Evolutionary conservation across 2,113 vertebrate genomes (phyloP), one percentile per base, ranked within the genome.

Genomic region (Synchiropus splendidus): DNA sequence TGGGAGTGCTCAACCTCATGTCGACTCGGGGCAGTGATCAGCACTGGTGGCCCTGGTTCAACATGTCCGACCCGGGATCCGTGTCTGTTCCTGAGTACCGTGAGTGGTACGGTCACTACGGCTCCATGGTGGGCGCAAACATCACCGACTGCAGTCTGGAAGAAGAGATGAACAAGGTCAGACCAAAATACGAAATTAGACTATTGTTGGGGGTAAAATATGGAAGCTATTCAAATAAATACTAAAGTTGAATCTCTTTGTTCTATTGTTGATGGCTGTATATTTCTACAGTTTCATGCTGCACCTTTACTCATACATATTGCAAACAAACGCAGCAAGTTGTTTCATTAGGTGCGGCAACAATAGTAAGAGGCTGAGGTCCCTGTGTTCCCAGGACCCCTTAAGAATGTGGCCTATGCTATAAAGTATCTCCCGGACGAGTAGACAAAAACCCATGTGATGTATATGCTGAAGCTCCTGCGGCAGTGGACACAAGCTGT

Each of bases 101-200:
- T 44, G 50, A 80, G 37, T 87, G 85, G 85, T 85, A 79, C 78
- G 41, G 39, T 16, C 64, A 67, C 47, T 67, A 80, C 43, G 56
- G 78, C 42, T 43, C 53, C 45, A 34, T 49, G 32, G 14, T 79
- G 21, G 72, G 46, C 11, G 21, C 70, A 11, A 81, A 80, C 47
- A 52, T 87, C 67, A 86, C 84, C 1, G 79, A 86, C 55, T 87
- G 85, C 56, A 72, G 64, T 52, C 54, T 80, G 51, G 82, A 86
- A 18, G 51, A 78, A 36, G 85, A 87, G 63, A 87, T 86, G 85
- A 86, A 78, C 33, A 82, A 85, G 83, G 85, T 54, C 31, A 34
- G 45, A n/a, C n/a, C n/a, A n/a, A n/a, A n/a, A n/a, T n/a, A n/a
- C 2, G 17, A 45, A 12, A n/a, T 9, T 34, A 13, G 21, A 27